phyloP scores from a whole-genome alignment of 2,888 invertebrate species.

The Mythimna lalbum region DNA sequence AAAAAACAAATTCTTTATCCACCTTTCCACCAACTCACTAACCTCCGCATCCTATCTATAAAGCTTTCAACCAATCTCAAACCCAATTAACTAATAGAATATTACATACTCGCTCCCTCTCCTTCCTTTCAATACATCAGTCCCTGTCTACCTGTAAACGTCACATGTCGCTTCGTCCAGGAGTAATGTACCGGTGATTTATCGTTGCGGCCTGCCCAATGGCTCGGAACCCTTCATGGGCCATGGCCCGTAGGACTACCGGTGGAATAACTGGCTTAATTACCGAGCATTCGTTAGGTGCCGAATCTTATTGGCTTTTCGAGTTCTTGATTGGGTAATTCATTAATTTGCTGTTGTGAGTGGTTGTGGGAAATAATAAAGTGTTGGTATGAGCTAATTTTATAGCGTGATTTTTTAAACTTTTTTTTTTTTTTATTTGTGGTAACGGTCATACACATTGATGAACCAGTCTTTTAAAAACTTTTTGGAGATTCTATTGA shows the following conservation, averaged over 20 bases:
- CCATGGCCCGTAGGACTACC: slow-evolving; percentile 52
- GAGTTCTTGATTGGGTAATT: slow-evolving; percentile 30
- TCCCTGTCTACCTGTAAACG: slow-evolving; percentile 51
- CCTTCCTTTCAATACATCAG: slow-evolving; percentile 28
- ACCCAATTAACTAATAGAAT: slow-evolving; percentile 60
- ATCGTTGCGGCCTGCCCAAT: slow-evolving; percentile 77
- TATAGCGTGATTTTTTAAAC: not conserved
- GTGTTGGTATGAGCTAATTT: not conserved
- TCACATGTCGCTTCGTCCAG: slow-evolving; percentile 63
- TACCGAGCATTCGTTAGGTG: slow-evolving; percentile 35
- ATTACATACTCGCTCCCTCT: slow-evolving; percentile 31
- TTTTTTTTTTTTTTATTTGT: not conserved
- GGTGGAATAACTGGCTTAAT: slow-evolving; percentile 58
- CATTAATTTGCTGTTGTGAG: not conserved
- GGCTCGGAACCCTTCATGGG: slow-evolving; percentile 72
- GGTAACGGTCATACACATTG: not conserved
- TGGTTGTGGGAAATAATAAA: not conserved
- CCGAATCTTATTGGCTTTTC: slow-evolving; percentile 31
- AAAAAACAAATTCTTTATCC: not conserved
- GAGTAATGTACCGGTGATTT: slow-evolving; percentile 78
- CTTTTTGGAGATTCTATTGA: too few relatives aligned
- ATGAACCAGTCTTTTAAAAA: not conserved
- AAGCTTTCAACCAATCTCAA: slow-evolving; percentile 52
- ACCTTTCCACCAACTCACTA: slow-evolving; percentile 12
- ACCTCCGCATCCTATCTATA: slow-evolving; percentile 13